Conservation (phyloP, 2,113 vertebrate species). For the Galeopterus variegatus region DNA sequence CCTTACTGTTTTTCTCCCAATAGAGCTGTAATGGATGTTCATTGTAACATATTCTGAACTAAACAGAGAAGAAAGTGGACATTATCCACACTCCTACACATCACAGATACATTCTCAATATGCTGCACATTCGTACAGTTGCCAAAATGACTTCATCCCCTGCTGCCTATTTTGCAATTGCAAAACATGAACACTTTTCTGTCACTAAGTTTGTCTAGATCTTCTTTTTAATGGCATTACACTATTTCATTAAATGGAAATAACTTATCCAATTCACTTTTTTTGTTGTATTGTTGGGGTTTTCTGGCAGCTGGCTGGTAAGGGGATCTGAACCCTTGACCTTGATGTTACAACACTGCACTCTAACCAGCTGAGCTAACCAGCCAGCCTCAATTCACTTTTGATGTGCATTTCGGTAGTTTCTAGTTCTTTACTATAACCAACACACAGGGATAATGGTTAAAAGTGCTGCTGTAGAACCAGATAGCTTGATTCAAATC, state of each 20-base stretch:
- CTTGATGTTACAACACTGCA: too few species aligned
- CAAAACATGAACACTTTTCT: constrained; percentile 38
- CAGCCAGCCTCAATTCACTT: neutral
- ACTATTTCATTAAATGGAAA: neutral
- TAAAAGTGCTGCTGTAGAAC: constrained; percentile 23
- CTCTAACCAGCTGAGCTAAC: too few species aligned
- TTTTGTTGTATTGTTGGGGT: neutral
- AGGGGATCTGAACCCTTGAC: too few species aligned
- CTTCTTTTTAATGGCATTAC: neutral
- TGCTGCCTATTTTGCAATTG: neutral
- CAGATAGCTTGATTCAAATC: constrained; percentile 45
- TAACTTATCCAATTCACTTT: neutral
- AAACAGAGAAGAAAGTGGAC: constrained; percentile 3
- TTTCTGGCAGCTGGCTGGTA: too few species aligned
- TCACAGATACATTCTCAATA: constrained; percentile 26
- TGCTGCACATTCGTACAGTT: neutral
- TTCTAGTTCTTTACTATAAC: neutral
- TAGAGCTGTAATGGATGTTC: neutral
- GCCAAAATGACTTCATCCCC: neutral
- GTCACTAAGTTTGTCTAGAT: neutral
- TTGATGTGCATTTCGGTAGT: neutral
- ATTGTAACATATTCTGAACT: neutral
- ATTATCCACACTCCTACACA: neutral
- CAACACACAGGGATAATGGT: neutral
- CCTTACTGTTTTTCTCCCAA: neutral